phyloP scores from a whole-genome alignment of 1,140 invertebrate genomes.

The Drosophila willistoni region DNA sequence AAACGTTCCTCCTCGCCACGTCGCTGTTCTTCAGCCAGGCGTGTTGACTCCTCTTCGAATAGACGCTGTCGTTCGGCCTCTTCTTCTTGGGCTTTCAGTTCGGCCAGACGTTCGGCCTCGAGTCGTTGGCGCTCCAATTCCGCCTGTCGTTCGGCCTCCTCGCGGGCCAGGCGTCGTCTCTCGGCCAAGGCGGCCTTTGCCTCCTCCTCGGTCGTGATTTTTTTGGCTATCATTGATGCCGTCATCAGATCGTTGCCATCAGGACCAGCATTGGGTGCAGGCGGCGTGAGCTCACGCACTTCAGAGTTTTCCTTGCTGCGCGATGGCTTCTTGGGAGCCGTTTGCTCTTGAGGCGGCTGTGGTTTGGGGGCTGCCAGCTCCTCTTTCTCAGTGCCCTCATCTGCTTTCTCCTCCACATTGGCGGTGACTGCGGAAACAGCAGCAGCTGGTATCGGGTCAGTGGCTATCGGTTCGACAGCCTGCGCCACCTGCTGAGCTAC shows the following conservation, averaged over 20 bases:
- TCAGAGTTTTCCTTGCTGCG: conserved; percentile 80
- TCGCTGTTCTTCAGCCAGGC: conserved; percentile 88
- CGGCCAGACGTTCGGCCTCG: conserved; percentile 89
- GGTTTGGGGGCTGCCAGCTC: conserved; percentile 45
- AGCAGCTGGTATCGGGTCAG: conserved; percentile 25
- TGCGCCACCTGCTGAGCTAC: conserved; percentile 28
- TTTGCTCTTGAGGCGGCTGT: conserved; percentile 20
- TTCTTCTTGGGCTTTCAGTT: conserved; percentile 90
- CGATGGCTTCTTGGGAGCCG: conserved; percentile 50
- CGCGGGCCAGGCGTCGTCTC: conserved; percentile 90
- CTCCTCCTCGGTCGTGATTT: conserved; percentile 93
- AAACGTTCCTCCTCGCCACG: conserved; percentile 90
- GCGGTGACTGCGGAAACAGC: conserved; percentile 27
- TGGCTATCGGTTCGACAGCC: conserved; percentile 8
- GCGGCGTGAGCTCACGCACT: conserved; percentile 75
- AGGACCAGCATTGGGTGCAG: conserved; percentile 25
- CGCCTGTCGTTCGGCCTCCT: conserved; percentile 93
- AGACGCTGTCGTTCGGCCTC: conserved; percentile 92
- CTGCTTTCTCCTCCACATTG: conserved; percentile 69
- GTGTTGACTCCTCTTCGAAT: conserved; percentile 90
- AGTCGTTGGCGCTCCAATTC: conserved; percentile 91
- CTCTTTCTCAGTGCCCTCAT: conserved; percentile 83
- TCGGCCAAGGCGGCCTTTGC: conserved; percentile 95
- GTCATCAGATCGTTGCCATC: conserved; percentile 74
- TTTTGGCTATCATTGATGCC: conserved; percentile 87